Base-by-base conservation (phyloP, 2,888 invertebrate species). In the Papilio gigon region DNA sequence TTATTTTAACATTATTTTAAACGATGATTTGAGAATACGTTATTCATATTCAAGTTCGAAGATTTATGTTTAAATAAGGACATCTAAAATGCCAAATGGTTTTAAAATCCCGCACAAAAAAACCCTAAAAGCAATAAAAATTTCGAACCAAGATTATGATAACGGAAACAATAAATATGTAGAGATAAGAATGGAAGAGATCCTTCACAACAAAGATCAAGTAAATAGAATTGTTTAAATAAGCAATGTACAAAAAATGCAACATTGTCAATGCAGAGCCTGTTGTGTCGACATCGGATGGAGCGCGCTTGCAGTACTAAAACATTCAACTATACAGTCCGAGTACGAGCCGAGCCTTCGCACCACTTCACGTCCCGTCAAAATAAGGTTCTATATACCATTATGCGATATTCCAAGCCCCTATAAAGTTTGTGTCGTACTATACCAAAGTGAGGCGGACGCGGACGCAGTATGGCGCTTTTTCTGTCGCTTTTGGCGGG, bases 211-310 rank as follows among this genome's bases (percentile, higher is more conserved):
- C 77, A 70, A 82, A 81, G 78, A 72, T 73, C 71, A 74, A 76
- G 69, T 74, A 75, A 77, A 75, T 75, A 75, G 78, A 71, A 74
- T 72, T 73, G 78, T 82, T 82, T 75, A 78, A 75, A 79, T 77
- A 80, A 81, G 77, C 80, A 30, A 17, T 79, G 79, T 67, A 78
- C 80, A 83, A 82, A 87, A 77, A 70, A 64, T 77, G 82, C 76
- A 78, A 60, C 30, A 60, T 79, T 76, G 79, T 75, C 75, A 78
- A 77, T 47, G 79, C 77, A 74, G 80, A 78, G 80, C 74, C 83
- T 88, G 88, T 89, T 88, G 88, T 86, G 89, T 90, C 87, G 90
- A 91, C 90, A 91, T 87, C 86, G 88, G 85, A 75, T 79, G 81
- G 81, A 80, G 80, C 83, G 79, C 77, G 80, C 22, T 11, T 20